Evolutionary conservation across 2,113 vertebrate genomes (phyloP).

Genomic region (Rhineura floridana): DNA sequence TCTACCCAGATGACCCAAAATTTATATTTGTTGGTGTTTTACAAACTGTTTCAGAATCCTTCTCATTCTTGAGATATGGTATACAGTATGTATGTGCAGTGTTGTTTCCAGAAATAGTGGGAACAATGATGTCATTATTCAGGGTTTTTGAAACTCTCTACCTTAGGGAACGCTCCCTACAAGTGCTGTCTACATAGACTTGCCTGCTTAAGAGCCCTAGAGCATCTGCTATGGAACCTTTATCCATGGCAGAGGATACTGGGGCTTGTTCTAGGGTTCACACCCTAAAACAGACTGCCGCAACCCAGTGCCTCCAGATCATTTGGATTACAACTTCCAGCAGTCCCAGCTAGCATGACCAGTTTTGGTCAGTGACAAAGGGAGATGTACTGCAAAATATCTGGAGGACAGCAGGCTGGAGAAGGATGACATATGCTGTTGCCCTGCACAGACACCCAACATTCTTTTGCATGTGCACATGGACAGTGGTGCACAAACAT

Average conservation of each 20-base stretch:
- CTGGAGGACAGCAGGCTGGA: too few species aligned
- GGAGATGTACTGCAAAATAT: too few species aligned
- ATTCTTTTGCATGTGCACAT: not conserved
- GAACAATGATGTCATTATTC: slow-evolving; percentile 43
- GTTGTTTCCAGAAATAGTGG: slow-evolving; percentile 22
- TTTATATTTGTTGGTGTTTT: slow-evolving; percentile 45
- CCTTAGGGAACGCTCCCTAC: not conserved
- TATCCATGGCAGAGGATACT: not conserved
- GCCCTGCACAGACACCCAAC: not conserved
- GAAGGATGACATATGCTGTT: too few species aligned
- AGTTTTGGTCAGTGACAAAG: too few species aligned
- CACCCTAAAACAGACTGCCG: not conserved
- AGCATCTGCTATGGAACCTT: not conserved
- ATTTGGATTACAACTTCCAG: too few species aligned
- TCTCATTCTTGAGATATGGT: slow-evolving; percentile 13
- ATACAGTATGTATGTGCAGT: not conserved
- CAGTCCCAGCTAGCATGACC: too few species aligned
- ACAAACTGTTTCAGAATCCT: slow-evolving; percentile 37
- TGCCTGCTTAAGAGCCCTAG: not conserved
- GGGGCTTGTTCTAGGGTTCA: not conserved
- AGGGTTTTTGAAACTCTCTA: not conserved
- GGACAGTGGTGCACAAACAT: too few species aligned
- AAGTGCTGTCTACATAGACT: not conserved
- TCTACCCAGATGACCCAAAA: slow-evolving; percentile 41
- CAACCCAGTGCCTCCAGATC: too few species aligned